phyloP scores from a whole-genome alignment of 1,140 invertebrate genomes.

The Lucilia cuprina region DNA sequence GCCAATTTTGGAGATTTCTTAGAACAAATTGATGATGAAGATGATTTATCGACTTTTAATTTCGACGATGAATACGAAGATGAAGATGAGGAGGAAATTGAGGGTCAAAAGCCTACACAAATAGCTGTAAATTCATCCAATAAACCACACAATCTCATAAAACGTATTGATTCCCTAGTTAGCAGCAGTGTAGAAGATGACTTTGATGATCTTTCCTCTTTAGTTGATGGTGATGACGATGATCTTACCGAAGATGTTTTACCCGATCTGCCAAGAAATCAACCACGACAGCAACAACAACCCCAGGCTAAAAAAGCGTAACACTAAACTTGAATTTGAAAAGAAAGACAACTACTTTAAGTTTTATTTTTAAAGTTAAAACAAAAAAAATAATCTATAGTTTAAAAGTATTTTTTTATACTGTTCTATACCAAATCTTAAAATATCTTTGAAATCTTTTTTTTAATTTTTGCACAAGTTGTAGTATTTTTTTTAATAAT shows the following conservation, averaged over 20 bases:
- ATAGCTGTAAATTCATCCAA: neutral
- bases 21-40: slow-evolving; percentile 31
- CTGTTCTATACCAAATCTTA: slow-evolving; percentile 28
- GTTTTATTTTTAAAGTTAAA: neutral
- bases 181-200: slow-evolving; percentile 47
- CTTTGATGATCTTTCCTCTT: slow-evolving; percentile 30
- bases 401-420: slow-evolving; percentile 20
- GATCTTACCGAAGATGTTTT: slow-evolving; percentile 31
- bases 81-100: slow-evolving; percentile 38
- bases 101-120: neutral
- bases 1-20: slow-evolving; percentile 32
- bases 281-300: neutral
- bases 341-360: neutral
- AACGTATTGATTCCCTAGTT: slow-evolving; percentile 56
- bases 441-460: slow-evolving; percentile 5
- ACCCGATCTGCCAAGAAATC: neutral
- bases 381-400: neutral
- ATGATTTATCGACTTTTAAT: slow-evolving; percentile 8
- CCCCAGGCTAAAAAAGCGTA: slow-evolving; percentile 30
- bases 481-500: neutral
- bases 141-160: slow-evolving; percentile 46
- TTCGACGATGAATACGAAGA: slow-evolving; percentile 39
- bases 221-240: slow-evolving; percentile 26
- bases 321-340: neutral
- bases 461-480: neutral